Evolutionary conservation across 1,140 invertebrate species (phyloP), one percentile per base, ranked within the genome.

Genomic region (Druon quercuslanigerum): DNA sequence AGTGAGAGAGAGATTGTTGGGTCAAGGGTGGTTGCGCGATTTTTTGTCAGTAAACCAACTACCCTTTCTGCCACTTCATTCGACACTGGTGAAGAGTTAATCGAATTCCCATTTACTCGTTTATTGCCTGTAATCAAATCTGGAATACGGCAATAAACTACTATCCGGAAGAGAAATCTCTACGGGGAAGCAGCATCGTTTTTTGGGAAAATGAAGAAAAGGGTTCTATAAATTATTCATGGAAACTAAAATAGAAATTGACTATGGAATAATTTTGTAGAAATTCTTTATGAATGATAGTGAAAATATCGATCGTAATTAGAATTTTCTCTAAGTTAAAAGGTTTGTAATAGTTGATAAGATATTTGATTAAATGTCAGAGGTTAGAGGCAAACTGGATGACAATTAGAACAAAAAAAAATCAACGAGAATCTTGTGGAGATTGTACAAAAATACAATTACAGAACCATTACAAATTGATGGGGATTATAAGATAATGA

Each of bases 21-120:
- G 80, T 83, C 78, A 78, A 81, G 79, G 80, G 79, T 82, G 81
- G 70, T 77, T 81, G 75, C 14, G n/a, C 73, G 73, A 80, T 77
- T 78, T 25, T 71, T 72, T 33, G 60, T n/a, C 13, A 40, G 60
- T 40, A 19, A 54, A 54, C 52, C 52, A n/a, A n/a, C 52, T 40
- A 25, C 60, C 60, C 60, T 66, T 54, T 12, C 33, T n/a, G 40
- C 60, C 60, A 66, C 60, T 46, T 66, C 13, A 66, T 66, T 66
- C 33, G 33, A 66, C 40, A 66, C 60, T 66, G 25, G 60, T 33
- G 25, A 66, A 66, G 25, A 66, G 60, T 66, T 66, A 66, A 66
- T 66, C 60, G 60, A 66, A 66, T 66, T 40, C 25, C 60, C 60
- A 66, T 66, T 66, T 66, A 7, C 25, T 33, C 60, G 60, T 66